Evolutionary conservation across 2,113 vertebrate species (phyloP).

Genomic region (Misgurnus mizolepis): DNA sequence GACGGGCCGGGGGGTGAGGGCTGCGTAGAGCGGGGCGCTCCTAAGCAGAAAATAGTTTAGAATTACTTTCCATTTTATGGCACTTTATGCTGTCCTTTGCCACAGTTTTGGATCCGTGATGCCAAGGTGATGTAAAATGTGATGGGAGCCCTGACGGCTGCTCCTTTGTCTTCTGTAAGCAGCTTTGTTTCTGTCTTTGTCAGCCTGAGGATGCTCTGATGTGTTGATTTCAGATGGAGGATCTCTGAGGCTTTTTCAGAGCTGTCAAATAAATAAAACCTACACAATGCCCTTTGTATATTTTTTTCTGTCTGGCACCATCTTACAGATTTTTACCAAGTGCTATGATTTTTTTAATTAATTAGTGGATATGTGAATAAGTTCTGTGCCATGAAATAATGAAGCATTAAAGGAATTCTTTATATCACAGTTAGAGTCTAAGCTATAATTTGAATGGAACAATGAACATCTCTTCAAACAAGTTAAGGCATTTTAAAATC

Average conservation of each 20-base stretch:
- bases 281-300: background rate
- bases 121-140: slow-evolving; percentile 69
- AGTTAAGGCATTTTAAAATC: no score
- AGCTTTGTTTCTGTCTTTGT: slow-evolving; percentile 25
- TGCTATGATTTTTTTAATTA: no score
- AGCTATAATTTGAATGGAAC: no score
- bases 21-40: slow-evolving; percentile 56
- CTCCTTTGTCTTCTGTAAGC: slow-evolving; percentile 58
- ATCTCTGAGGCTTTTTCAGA: background rate
- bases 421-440: no score
- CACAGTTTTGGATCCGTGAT: slow-evolving; percentile 58
- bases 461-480: no score
- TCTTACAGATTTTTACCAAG: no score
- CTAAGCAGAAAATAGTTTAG: slow-evolving; percentile 78
- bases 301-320: background rate
- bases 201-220: slow-evolving; percentile 27
- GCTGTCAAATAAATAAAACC: slow-evolving; percentile 27
- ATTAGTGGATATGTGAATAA: no score
- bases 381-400: no score
- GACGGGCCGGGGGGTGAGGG: slow-evolving; percentile 30
- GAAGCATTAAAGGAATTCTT: no score
- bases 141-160: slow-evolving; percentile 75
- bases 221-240: slow-evolving; percentile 3
- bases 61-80: slow-evolving; percentile 79
- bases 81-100: slow-evolving; percentile 68